Conservation (phyloP, 1,140 invertebrate genomes). For the Leguminivora glycinivorella region DNA sequence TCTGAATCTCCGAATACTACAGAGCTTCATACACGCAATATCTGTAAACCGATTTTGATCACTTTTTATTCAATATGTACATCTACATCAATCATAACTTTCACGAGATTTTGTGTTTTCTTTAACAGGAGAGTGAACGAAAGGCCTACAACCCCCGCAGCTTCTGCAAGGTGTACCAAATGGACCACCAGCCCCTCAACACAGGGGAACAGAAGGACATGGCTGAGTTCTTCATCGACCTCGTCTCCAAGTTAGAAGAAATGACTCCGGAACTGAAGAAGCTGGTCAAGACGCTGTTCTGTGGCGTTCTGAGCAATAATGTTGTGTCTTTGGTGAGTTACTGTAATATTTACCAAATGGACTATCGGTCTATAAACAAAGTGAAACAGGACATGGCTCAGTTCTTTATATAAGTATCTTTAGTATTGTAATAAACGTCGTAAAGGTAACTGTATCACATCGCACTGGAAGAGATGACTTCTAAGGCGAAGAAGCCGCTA, state of each 20-base stretch:
- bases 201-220: constrained; percentile 98
- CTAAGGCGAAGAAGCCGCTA: too few relatives aligned
- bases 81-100: too few relatives aligned
- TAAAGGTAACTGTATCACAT: too few relatives aligned
- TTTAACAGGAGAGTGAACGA: constrained; percentile 90
- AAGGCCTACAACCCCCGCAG: constrained; percentile 97
- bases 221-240: constrained; percentile 98
- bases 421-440: too few relatives aligned
- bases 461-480: too few relatives aligned
- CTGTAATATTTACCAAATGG: too few relatives aligned
- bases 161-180: constrained; percentile 97
- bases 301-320: constrained; percentile 95
- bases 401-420: too few relatives aligned
- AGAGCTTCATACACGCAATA: too few relatives aligned
- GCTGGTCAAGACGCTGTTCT: constrained; percentile 94
- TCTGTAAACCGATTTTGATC: too few relatives aligned
- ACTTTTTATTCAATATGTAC: too few relatives aligned
- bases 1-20: neutral
- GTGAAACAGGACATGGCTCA: too few relatives aligned
- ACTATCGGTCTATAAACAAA: too few relatives aligned
- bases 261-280: constrained; percentile 95
- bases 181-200: constrained; percentile 97
- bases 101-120: constrained; percentile 29
- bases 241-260: constrained; percentile 97
- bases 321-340: constrained; percentile 90